phyloP scores from a whole-genome alignment of 2,888 invertebrate species.

The Hipparchia semele region DNA sequence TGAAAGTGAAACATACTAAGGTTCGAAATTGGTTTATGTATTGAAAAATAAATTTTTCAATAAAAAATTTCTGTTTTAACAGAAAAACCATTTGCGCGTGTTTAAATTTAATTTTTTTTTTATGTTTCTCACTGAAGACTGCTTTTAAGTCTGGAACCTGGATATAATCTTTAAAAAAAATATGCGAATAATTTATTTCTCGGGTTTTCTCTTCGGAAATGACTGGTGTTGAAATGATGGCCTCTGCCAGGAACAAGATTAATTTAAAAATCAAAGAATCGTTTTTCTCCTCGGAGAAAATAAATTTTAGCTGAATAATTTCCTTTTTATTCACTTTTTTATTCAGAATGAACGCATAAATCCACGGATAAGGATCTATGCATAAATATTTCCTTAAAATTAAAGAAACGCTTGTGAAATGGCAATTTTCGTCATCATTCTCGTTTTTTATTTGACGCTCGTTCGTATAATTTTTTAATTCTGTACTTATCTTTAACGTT shows the following conservation, averaged over 20 bases:
- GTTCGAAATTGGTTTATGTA: too few species aligned
- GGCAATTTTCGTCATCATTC: constrained; percentile 31
- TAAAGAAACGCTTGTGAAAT: constrained; percentile 37
- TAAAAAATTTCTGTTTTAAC: too few species aligned
- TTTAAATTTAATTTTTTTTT: too few species aligned
- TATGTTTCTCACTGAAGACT: too few species aligned
- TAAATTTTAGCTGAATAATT: constrained; percentile 50
- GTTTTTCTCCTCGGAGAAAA: constrained; percentile 50
- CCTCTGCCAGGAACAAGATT: constrained; percentile 45
- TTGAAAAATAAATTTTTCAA: too few species aligned
- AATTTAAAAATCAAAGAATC: constrained; percentile 56
- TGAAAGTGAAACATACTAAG: background rate
- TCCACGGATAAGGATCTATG: constrained; percentile 49
- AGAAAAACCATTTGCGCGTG: too few species aligned
- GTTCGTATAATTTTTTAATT: constrained; percentile 22
- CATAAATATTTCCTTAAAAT: constrained; percentile 53
- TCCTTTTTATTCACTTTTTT: constrained; percentile 46
- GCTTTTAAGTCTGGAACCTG: too few species aligned
- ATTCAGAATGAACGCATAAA: constrained; percentile 49
- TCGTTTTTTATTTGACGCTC: constrained; percentile 30
- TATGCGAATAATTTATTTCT: background rate
- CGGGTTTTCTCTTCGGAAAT: constrained; percentile 14
- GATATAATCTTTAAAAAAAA: background rate
- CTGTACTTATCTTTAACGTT: constrained; percentile 8
- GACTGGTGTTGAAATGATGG: constrained; percentile 47